Percentiles rank a stretch among this genome's conserved stretches.
phyloP scores from a whole-genome alignment of 2,113 vertebrate genomes.

The Pterocles orientalis region DNA sequence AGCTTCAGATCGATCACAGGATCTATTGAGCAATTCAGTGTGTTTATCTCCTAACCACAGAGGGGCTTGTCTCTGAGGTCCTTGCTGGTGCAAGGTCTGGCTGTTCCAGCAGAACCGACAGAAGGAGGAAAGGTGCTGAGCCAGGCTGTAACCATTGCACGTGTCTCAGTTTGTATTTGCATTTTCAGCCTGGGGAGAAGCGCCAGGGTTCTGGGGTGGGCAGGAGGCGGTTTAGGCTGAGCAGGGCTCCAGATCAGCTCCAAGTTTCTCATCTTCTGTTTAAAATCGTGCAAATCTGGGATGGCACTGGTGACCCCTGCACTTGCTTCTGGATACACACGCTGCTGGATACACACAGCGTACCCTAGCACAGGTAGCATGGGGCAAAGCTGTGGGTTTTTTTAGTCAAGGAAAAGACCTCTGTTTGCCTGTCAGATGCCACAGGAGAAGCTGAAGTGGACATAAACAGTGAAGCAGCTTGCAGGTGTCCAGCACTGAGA shows the following conservation, averaged over 20 bases:
- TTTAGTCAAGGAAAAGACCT: not conserved
- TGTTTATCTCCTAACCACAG: not conserved
- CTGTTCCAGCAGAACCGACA: not conserved
- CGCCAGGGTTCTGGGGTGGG: not conserved
- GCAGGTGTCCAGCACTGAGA: not conserved
- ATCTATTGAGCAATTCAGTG: not conserved
- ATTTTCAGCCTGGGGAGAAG: not conserved
- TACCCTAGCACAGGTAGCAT: too few species aligned
- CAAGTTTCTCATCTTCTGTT: not conserved
- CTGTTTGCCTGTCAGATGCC: not conserved
- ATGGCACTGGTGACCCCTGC: not conserved
- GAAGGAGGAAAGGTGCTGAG: not conserved
- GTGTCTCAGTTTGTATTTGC: not conserved
- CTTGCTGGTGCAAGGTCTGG: not conserved
- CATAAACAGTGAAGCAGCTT: not conserved
- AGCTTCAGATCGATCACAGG: not conserved
- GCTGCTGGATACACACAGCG: not conserved
- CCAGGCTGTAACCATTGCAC: not conserved
- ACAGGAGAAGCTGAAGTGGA: not conserved
- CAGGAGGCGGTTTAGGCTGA: not conserved
- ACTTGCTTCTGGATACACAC: not conserved
- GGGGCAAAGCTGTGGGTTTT: not conserved
- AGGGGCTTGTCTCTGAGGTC: not conserved
- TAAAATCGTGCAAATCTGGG: not conserved
- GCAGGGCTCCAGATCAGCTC: not conserved